Conservation (phyloP, 2,113 vertebrate species). For the Calypte anna region DNA sequence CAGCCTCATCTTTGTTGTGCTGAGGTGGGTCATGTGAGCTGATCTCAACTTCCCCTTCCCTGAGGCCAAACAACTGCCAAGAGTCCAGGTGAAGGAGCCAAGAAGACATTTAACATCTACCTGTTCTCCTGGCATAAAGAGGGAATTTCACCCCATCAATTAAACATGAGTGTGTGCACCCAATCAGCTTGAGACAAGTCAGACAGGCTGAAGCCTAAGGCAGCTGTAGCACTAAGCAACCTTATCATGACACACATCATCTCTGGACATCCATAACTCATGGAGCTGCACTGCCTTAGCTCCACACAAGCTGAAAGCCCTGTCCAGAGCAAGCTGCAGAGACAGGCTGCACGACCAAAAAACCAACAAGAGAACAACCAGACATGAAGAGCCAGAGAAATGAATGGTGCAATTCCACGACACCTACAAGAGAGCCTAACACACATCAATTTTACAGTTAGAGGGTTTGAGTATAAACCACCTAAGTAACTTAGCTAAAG, state of each 20-base stretch:
- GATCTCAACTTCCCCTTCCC: neutral
- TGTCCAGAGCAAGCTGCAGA: neutral
- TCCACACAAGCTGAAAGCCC: neutral
- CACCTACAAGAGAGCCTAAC: neutral
- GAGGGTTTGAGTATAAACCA: neutral
- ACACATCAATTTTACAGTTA: neutral
- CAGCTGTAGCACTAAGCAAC: neutral
- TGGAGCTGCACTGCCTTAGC: neutral
- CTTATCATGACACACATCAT: neutral
- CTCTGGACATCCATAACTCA: neutral
- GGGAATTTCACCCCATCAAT: neutral
- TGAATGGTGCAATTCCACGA: neutral
- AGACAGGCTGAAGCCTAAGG: neutral
- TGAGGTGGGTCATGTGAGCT: neutral
- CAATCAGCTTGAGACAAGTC: neutral
- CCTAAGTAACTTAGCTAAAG: neutral
- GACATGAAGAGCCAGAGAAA: neutral
- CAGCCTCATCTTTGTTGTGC: neutral
- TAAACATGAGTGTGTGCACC: neutral
- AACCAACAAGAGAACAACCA: neutral
- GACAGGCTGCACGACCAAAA: neutral
- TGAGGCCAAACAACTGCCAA: neutral
- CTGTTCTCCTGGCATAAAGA: neutral
- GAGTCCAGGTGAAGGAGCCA: neutral
- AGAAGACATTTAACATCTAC: neutral